Conservation (phyloP, 2,113 vertebrate species). For the Catharus fuscescens region DNA sequence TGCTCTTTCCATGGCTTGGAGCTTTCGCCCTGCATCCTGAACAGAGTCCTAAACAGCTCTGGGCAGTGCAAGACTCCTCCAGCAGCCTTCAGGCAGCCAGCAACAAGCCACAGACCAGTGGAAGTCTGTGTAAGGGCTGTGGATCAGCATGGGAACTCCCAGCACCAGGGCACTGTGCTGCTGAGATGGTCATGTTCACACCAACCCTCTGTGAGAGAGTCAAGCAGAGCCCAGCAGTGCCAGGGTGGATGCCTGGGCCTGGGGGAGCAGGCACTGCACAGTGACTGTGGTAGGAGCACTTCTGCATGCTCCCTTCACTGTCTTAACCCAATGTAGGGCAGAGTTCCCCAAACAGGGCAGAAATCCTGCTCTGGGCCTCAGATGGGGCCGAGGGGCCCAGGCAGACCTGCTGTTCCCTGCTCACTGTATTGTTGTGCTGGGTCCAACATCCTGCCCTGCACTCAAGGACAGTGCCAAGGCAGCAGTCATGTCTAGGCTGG, state of each 20-base stretch:
- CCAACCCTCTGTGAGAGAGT: not conserved
- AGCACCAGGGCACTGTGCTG: accelerated
- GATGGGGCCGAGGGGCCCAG: not conserved
- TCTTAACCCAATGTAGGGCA: not conserved
- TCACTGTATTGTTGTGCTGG: not conserved
- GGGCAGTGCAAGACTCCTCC: not conserved
- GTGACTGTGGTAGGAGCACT: not conserved
- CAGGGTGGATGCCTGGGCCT: not conserved
- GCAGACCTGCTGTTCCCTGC: not conserved
- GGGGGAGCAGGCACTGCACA: accelerated
- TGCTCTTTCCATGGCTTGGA: not conserved
- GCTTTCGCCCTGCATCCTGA: not conserved
- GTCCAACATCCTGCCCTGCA: not conserved
- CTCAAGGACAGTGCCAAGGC: not conserved
- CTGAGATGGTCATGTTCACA: not conserved
- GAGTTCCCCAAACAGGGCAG: not conserved
- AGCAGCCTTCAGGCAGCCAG: not conserved
- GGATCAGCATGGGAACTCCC: not conserved
- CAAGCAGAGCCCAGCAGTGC: not conserved
- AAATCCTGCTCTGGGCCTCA: not conserved
- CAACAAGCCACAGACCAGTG: not conserved
- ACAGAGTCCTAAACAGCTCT: not conserved
- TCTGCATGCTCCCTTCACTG: accelerated
- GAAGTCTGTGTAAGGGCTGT: not conserved
- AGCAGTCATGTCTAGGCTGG: not conserved